Percentiles rank a stretch among this genome's conserved stretches.
These are phyloP conservation scores for Lepidocyrtoides sp. DNA, from an alignment of 2,888 invertebrate species.

Conservation along the genomic window DNA sequence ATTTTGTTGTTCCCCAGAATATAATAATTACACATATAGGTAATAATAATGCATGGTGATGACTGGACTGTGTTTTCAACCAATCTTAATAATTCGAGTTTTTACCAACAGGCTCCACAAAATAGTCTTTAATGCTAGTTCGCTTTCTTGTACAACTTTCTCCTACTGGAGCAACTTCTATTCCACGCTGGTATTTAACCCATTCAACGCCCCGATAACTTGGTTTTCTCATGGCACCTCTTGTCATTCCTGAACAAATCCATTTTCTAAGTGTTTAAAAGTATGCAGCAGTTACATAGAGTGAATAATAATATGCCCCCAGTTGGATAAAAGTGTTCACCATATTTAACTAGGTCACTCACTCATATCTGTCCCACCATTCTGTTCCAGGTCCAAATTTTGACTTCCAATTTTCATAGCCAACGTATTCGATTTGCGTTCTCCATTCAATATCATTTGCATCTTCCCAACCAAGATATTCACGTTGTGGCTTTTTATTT, in stretches of 20 bases:
- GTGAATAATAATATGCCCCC: too few species aligned
- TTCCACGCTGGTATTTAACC: constrained; percentile 75
- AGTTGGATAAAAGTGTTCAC: too few species aligned
- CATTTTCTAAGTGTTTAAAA: constrained; percentile 75
- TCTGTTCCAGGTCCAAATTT: constrained; percentile 74
- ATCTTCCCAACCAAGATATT: constrained; percentile 77
- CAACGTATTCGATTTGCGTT: constrained; percentile 73
- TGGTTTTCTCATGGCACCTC: constrained; percentile 81
- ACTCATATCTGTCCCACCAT: constrained; percentile 81
- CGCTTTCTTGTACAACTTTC: constrained; percentile 65
- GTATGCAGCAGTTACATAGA: not conserved
- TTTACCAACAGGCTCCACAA: constrained; percentile 68
- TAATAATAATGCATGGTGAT: too few species aligned
- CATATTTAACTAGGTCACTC: too few species aligned
- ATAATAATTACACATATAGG: too few species aligned
- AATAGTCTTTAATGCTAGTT: constrained; percentile 44
- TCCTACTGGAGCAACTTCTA: constrained; percentile 64
- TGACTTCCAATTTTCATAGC: constrained; percentile 76
- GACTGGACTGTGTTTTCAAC: not conserved
- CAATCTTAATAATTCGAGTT: not conserved
- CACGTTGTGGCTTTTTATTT: constrained; percentile 57
- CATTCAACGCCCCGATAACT: constrained; percentile 81
- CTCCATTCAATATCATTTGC: constrained; percentile 79
- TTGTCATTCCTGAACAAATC: constrained; percentile 80
- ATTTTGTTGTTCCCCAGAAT: too few species aligned